Percentiles rank a stretch among this genome's conserved stretches.
Conservation (phyloP, 2,113 vertebrate species). For the Ciconia boyciana region DNA sequence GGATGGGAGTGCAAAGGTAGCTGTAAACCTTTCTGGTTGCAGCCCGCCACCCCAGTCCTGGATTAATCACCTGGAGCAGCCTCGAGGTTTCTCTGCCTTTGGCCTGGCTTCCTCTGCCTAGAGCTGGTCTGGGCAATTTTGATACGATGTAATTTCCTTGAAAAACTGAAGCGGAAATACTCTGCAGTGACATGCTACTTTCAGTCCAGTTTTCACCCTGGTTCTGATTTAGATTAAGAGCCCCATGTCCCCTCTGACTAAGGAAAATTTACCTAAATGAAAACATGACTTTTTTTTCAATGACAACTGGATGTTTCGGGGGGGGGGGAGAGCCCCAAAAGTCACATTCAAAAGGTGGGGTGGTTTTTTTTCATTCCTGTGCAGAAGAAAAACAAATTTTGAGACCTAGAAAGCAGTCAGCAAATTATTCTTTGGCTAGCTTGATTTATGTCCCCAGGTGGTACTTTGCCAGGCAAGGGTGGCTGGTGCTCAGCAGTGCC, state of each 20-base stretch:
- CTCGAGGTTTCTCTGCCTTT: background rate
- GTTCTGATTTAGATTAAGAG: background rate
- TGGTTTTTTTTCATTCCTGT: background rate
- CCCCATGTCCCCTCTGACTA: background rate
- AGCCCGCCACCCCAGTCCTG: background rate
- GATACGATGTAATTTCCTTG: background rate
- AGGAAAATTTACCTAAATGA: background rate
- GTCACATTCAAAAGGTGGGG: background rate
- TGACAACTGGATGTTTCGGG: background rate
- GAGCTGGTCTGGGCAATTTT: background rate
- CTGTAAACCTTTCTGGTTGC: background rate
- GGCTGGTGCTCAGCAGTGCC: background rate
- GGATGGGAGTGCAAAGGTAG: background rate
- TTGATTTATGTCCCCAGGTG: background rate
- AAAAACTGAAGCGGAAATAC: background rate
- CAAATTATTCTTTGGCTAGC: background rate
- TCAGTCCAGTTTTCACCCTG: background rate
- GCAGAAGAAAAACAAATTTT: background rate
- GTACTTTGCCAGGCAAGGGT: background rate
- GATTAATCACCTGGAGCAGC: background rate
- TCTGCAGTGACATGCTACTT: background rate
- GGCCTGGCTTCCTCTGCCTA: background rate
- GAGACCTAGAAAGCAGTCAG: background rate
- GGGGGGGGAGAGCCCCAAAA: background rate
- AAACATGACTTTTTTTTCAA: background rate